phyloP scores from a whole-genome alignment of 2,113 vertebrate species.

The Serinus canaria region DNA sequence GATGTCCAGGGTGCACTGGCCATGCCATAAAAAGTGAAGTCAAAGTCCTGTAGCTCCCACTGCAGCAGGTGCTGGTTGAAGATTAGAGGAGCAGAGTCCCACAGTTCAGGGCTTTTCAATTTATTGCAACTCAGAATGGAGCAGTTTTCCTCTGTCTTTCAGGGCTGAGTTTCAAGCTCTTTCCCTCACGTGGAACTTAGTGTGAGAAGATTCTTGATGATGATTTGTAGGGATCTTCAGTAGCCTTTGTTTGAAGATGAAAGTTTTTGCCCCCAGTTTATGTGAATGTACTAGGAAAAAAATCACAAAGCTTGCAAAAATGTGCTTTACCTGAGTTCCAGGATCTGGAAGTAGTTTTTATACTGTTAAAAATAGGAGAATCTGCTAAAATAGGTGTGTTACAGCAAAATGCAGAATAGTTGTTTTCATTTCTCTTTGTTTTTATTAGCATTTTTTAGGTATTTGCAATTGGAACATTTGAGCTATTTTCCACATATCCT shows the following conservation, averaged over 20 bases:
- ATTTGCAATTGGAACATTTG: neutral
- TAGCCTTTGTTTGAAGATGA: neutral
- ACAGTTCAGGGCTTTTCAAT: neutral
- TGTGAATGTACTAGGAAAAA: neutral
- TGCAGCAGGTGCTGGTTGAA: neutral
- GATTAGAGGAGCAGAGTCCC: neutral
- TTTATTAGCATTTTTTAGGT: neutral
- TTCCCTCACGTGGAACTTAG: neutral
- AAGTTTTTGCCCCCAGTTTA: neutral
- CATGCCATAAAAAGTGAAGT: slow-evolving; percentile 10
- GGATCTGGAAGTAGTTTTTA: neutral
- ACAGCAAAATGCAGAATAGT: neutral
- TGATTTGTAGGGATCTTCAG: neutral
- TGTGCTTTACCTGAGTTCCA: neutral
- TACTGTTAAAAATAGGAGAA: neutral
- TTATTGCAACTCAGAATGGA: neutral
- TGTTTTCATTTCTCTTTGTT: neutral
- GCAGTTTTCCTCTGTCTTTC: neutral
- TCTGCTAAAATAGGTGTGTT: neutral
- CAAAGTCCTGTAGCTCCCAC: neutral
- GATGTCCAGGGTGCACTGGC: neutral
- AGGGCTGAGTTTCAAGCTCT: neutral
- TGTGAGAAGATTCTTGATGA: neutral
- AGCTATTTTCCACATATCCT: neutral
- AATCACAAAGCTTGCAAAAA: neutral